Base-by-base conservation (phyloP, 2,888 invertebrate genomes). In the Tenthredo mesomela region DNA sequence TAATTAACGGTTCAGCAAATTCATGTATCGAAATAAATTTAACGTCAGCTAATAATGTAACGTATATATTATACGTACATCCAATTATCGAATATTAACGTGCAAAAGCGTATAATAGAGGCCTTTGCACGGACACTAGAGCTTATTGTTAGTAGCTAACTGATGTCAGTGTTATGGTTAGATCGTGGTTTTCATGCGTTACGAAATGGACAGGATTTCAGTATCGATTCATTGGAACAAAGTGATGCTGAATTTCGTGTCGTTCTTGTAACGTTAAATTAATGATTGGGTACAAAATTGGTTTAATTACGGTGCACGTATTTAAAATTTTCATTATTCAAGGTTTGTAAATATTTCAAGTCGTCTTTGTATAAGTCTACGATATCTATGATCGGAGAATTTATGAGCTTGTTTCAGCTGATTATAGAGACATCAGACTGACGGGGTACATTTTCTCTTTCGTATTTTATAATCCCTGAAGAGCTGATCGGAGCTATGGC, bases 381-480 rank as follows among this genome's bases (percentile, higher is more conserved):
- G 47, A 47, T 47, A 15, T 47, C 47, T 15, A 18, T 54, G 10
- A 54, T n/a, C n/a, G n/a, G 54, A 7, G 18, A 54, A 54, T 54
- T 54, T n/a, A n/a, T 6, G 25, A 61, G 25, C 25, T 67, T 18
- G 15, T 33, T 33, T 12, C 33, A 18, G 15, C 15, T 15, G 1
- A 6, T 67, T 25, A 65, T 15, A 54, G 54, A 25, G 18, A 33
- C 10, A n/a, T 33, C 18, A 29, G 18, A 43, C 15, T 54, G 5
- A 25, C n/a, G 58, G 29, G 61, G 61, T 40, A 15, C 2, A 40
- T 25, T 40, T 40, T 58, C 2, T 40, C 15, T 77, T 40, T 21
- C 54, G 29, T 80, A 80, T 80, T 80, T 40, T 61, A 25, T 61
- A 40, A 80, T 80, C 40, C 15, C 80, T 61, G 37, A 80, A 80